phyloP scores from a whole-genome alignment of 2,888 invertebrate species.

The Mycalesis mineus region DNA sequence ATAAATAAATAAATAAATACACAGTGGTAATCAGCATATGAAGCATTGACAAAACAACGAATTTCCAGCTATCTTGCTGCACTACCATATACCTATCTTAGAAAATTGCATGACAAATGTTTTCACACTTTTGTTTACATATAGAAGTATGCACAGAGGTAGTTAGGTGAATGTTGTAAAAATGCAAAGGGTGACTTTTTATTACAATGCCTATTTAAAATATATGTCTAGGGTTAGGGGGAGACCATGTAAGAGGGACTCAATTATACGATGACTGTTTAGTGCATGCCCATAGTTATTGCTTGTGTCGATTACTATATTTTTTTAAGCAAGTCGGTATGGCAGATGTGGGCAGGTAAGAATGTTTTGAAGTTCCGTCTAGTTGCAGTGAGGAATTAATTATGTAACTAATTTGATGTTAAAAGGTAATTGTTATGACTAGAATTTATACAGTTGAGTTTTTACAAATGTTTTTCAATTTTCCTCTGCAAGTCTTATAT shows the following conservation, averaged over 20 bases:
- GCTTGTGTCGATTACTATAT: not conserved
- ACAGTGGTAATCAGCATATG: too few relatives aligned
- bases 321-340: not conserved
- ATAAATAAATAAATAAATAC: too few relatives aligned
- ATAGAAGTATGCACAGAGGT: not conserved
- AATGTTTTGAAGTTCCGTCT: conserved; percentile 1
- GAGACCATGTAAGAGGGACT: conserved; percentile 17
- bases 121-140: not conserved
- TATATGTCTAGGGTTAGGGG: conserved; percentile 17
- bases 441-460: too few relatives aligned
- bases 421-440: not conserved
- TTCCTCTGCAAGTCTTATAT: too few relatives aligned
- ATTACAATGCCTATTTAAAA: conserved; percentile 25
- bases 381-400: conserved; percentile 8
- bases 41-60: too few relatives aligned
- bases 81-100: too few relatives aligned
- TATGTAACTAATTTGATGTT: not conserved
- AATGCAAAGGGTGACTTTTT: conserved; percentile 24
- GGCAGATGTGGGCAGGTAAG: not conserved
- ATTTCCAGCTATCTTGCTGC: too few relatives aligned
- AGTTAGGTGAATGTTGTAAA: conserved; percentile 15
- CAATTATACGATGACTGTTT: conserved; percentile 3
- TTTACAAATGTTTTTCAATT: too few relatives aligned
- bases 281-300: not conserved
- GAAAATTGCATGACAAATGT: not conserved